A percentile compares a stretch with the other conserved stretches of the same genome.
Evolutionary conservation across 2,888 invertebrate genomes (phyloP).

Genomic region (Orchesella flavescens): DNA sequence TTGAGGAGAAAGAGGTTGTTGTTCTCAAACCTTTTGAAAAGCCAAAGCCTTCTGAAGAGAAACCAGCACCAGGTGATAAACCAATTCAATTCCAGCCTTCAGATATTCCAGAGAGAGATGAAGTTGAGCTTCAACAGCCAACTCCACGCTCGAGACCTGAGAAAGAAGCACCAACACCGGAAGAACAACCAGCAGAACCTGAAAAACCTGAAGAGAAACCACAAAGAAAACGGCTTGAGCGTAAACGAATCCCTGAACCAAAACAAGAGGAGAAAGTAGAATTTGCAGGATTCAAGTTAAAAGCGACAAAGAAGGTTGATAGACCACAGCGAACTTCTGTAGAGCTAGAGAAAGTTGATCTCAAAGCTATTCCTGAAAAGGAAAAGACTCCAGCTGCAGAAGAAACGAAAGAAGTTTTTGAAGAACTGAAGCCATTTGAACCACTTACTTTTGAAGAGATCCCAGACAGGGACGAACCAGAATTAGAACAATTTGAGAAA

Average conservation of each 20-base stretch:
- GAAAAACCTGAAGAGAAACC: conserved; percentile 25
- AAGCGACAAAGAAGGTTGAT: conserved; percentile 26
- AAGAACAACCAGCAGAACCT: conserved; percentile 39
- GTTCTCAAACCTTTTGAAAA: conserved; percentile 70
- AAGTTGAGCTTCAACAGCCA: too few species aligned
- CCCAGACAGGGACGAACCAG: conserved; percentile 18
- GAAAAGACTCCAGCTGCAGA: conserved; percentile 20
- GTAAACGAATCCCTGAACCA: too few species aligned
- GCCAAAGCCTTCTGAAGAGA: too few species aligned
- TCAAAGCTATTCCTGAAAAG: conserved; percentile 47
- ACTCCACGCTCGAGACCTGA: too few species aligned
- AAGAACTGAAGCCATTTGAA: conserved; percentile 37
- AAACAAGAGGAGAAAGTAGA: background rate
- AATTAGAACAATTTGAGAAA: conserved; percentile 47
- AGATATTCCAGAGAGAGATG: too few species aligned
- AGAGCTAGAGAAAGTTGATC: conserved; percentile 35
- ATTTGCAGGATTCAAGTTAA: background rate
- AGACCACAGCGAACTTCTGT: background rate
- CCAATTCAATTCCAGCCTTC: background rate
- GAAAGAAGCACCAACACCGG: too few species aligned
- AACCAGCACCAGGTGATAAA: background rate
- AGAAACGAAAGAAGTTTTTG: conserved; percentile 51
- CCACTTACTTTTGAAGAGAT: conserved; percentile 48
- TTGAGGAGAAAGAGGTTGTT: conserved; percentile 42
- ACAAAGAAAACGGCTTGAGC: too few species aligned